Evolutionary conservation across 2,797 vertebrate species (phyloP).

Genomic region (Cryptoblepharus egeriae): DNA sequence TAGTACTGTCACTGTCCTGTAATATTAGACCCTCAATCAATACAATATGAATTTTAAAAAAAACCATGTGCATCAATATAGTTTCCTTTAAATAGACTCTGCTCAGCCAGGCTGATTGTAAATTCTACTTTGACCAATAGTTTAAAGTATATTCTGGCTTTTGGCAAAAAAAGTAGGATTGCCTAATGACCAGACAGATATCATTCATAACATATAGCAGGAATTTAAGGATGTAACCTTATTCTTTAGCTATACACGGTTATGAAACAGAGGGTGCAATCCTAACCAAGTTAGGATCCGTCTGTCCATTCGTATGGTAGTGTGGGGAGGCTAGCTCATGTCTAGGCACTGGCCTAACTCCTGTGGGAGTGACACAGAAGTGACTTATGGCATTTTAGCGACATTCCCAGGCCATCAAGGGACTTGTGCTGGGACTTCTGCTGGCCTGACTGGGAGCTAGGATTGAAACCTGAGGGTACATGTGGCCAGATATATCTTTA

Average conservation of each 20-base stretch:
- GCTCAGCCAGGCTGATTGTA: not conserved
- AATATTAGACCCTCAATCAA: not conserved
- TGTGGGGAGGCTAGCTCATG: too few relatives aligned
- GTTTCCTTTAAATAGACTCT: not conserved
- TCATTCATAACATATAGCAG: not conserved
- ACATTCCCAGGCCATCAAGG: too few relatives aligned
- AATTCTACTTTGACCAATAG: not conserved
- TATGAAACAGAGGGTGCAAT: too few relatives aligned
- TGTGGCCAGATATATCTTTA: not conserved
- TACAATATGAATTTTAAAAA: not conserved
- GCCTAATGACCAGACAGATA: too few relatives aligned
- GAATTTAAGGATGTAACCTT: not conserved
- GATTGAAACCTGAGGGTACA: not conserved
- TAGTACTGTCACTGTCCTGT: too few relatives aligned
- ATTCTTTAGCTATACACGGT: not conserved
- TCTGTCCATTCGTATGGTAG: too few relatives aligned
- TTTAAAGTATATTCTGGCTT: not conserved
- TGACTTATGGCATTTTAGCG: too few relatives aligned
- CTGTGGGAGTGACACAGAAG: too few relatives aligned
- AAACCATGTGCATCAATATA: not conserved
- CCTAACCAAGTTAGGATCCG: too few relatives aligned
- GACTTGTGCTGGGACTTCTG: too few relatives aligned
- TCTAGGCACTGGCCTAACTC: too few relatives aligned
- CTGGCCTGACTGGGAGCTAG: too few relatives aligned
- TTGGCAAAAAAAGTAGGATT: not conserved